Evolutionary conservation across 2,113 vertebrate genomes (phyloP), one percentile per base, ranked within the genome.

Genomic region (Grantiella picta): DNA sequence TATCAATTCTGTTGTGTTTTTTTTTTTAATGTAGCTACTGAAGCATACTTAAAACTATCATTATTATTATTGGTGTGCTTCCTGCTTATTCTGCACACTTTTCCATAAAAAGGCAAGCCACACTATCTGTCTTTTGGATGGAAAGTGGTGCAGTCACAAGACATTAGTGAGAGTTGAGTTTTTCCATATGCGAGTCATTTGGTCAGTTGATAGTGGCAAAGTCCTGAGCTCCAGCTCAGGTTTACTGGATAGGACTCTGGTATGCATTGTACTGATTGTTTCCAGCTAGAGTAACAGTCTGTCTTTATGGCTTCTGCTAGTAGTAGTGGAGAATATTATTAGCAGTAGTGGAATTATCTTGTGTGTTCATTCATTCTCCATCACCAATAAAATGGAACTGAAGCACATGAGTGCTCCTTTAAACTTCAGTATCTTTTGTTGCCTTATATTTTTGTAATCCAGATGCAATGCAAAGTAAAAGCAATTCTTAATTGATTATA

Each of bases 231-330:
- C 27, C 71, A 88, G 86, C 95, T 96, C 82, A 73, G 88, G 42
- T 95, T 97, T 93, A 47, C 82, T 93, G 90, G 92, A 57, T 15
- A 16, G 35, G 64, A 12, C 54, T 86, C 63, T 83, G 89, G 95
- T 93, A 83, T 93, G 88, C 95, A 96, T 96, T 94, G 92, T 89
- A 28, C 89, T 93, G 90, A 97, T 97, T 90, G 90, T 97, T 97
- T 97, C 96, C 95, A 95, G 83, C 89, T 90, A 25, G 59, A 73
- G 94, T 96, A 96, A 87, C 36, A 36, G 31, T 53, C 82, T 73
- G 2, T 66, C 92, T 88, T 90, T 75, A 33, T 83, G 88, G 60
- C 47, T 81, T 68, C 68, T 93, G 59, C 64, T 81, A 24, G 56
- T 82, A 88, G 92, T 95, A 90, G 85, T 73, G 75, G 82, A 38